These are phyloP conservation scores for Conger conger DNA, from an alignment of 2,113 vertebrate genomes.

Conservation along the genomic window DNA sequence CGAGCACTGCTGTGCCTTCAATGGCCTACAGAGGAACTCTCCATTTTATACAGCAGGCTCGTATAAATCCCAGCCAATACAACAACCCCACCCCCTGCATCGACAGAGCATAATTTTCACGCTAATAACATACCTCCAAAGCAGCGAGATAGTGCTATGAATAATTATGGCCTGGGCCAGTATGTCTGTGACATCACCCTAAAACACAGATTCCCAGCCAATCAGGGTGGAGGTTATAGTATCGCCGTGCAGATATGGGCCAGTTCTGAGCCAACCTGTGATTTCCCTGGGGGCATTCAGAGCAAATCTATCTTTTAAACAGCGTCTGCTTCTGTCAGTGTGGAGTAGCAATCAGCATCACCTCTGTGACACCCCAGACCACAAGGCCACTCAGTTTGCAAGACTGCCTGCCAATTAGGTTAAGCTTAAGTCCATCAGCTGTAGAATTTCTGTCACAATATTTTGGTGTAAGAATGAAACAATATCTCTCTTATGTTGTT, in stretches of 20 bases:
- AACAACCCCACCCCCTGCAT: neutral
- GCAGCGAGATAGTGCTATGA: neutral
- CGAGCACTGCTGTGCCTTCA: neutral
- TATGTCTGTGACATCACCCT: neutral
- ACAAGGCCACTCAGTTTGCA: neutral
- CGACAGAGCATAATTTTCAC: neutral
- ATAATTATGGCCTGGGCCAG: neutral
- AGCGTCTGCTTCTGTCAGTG: neutral
- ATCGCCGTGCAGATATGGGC: neutral
- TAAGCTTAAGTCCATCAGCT: neutral
- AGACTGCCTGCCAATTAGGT: neutral
- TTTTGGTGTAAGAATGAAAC: neutral
- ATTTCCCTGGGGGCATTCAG: neutral
- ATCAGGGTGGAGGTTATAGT: neutral
- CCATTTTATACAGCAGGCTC: neutral
- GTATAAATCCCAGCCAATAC: neutral
- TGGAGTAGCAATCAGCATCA: neutral
- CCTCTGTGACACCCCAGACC: neutral
- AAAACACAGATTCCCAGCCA: neutral
- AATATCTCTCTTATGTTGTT: neutral
- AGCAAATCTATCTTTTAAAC: neutral
- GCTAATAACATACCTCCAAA: neutral
- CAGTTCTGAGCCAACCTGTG: neutral
- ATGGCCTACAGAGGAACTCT: neutral
- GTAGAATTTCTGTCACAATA: constrained; percentile 3